Evolutionary conservation across 2,888 invertebrate species (phyloP).

Genomic region (Cheiracanthium punctorium): DNA sequence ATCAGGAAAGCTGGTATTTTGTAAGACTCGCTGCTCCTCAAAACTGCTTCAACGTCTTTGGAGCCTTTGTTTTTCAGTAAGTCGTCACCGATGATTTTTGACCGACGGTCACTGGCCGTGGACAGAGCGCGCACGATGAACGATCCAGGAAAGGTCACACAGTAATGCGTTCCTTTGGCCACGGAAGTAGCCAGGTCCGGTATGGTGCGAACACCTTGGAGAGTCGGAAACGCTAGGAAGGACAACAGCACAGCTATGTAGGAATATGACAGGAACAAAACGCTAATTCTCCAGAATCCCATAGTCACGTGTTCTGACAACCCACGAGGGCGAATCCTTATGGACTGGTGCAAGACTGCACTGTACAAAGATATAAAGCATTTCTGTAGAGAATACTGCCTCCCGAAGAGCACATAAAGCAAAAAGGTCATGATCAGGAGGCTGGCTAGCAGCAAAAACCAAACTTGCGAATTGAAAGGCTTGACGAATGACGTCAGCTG

Average conservation of each 20-base stretch:
- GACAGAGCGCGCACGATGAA: background rate
- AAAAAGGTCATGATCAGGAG: background rate
- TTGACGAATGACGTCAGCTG: background rate
- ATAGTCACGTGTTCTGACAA: background rate
- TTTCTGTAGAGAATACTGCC: background rate
- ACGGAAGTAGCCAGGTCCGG: background rate
- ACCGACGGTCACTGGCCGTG: background rate
- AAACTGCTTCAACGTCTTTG: background rate
- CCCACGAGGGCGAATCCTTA: background rate
- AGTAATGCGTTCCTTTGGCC: background rate
- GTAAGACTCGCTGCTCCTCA: no score
- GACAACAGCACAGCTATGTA: background rate
- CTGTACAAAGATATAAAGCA: background rate
- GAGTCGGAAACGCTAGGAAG: background rate
- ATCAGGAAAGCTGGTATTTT: no score
- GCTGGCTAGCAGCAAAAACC: background rate
- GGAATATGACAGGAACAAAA: background rate
- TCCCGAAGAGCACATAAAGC: background rate
- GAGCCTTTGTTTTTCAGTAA: background rate
- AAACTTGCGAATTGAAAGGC: background rate
- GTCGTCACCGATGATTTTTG: background rate
- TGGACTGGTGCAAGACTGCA: background rate
- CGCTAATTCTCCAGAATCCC: background rate
- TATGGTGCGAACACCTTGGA: background rate
- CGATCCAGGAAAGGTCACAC: background rate